Conservation (phyloP, 2,797 vertebrate species). For the Sternotherus odoratus region DNA sequence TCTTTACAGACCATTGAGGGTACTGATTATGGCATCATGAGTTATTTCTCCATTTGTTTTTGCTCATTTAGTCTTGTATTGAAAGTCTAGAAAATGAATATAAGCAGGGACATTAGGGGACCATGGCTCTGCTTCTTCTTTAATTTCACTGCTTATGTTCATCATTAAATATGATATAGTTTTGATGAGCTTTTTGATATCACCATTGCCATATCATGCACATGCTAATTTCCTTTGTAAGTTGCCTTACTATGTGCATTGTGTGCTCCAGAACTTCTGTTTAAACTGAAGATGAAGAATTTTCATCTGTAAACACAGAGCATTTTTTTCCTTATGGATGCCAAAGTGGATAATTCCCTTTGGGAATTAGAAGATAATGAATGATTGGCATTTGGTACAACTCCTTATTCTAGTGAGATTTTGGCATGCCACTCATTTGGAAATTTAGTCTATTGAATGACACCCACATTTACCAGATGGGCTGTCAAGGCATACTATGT, state of each 20-base stretch:
- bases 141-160: background rate
- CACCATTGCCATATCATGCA: background rate
- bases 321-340: slow-evolving; percentile 33
- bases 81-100: slow-evolving; percentile 52
- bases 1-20: slow-evolving; percentile 48
- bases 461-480: slow-evolving; percentile 73
- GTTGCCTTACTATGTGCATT: background rate
- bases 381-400: slow-evolving; percentile 74
- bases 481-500: slow-evolving; percentile 62
- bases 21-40: slow-evolving; percentile 59
- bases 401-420: slow-evolving; percentile 78
- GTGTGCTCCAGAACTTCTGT: background rate
- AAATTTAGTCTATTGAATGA: slow-evolving; percentile 70
- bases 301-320: slow-evolving; percentile 43
- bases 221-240: slow-evolving; percentile 1
- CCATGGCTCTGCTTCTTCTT: background rate
- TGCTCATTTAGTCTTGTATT: background rate
- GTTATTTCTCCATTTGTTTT: background rate
- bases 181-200: slow-evolving; percentile 23
- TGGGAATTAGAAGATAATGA: slow-evolving; percentile 69
- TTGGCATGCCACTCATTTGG: slow-evolving; percentile 72
- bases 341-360: slow-evolving; percentile 61
- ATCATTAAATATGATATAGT: slow-evolving; percentile 4
- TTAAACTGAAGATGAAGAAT: slow-evolving; percentile 15
- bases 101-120: slow-evolving; percentile 15